Base-by-base conservation (phyloP, 2,797 vertebrate species). In the Arnoldichthys spilopterus region DNA sequence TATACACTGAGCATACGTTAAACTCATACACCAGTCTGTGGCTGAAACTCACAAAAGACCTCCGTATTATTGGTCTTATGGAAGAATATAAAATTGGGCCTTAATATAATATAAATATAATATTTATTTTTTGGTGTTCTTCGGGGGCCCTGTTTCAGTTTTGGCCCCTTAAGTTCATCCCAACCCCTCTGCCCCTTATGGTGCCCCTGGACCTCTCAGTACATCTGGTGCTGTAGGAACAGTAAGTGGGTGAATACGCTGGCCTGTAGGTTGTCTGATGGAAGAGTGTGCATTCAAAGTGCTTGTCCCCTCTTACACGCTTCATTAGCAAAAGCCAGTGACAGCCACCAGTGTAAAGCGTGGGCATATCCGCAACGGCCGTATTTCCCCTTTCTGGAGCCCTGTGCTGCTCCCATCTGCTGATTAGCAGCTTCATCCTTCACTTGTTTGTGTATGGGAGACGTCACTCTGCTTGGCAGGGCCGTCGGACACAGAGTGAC, bases 341-440 rank as follows among this genome's bases (percentile, higher is more conserved):
- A 83, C 77, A 79, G 67, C 28, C 75, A 47, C 71, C 68, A 64
- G 68, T 72, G 51, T 78, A 66, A 43, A 61, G 49, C 58, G 56
- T 3, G 32, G 30, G 40, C 37, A 24, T 0, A 26, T 47, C 37
- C 16, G 20, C 54, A 20, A 11, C 58, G 6, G 24, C 51, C 58
- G 6, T 51, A 26, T 64, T 58, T 20, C 40, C 28, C 58, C 56
- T 72, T 43, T 80, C 64, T 72, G 47, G 62, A 64, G 20, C 62
- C 20, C 61, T 11, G 18, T 4, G 3, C 34, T 4, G 47, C 61
- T 62, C 62, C 40, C 43, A 32, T 18, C 56, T 78, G 51, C 56
- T 58, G 71, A 82, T 78, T 74, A 78, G 77, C 51, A 79, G 59
- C 61, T n/a, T 68, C 61, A 62, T 68, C 22, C 66, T 70, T 74